Base-by-base conservation (phyloP, 2,113 vertebrate genomes). In the Mesoclemmys tuberculata region DNA sequence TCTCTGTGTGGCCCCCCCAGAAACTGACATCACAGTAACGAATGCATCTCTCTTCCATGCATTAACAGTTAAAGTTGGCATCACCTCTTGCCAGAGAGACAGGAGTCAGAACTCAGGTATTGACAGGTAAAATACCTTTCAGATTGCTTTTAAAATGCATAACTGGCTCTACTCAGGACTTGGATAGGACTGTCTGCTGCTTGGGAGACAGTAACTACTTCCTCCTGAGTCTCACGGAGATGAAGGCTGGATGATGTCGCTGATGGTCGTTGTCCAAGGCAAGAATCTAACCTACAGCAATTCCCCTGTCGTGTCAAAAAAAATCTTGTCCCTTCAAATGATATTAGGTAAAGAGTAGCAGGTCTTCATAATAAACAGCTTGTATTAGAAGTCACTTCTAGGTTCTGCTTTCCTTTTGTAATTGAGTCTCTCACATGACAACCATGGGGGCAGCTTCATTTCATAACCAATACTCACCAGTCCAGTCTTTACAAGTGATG, bases 321-420 rank as follows among this genome's bases (percentile, higher is more conserved):
- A 49, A 85, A 26, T 18, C 22, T 82, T 58, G 55, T 77, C 64
- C 13, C 82, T 93, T 74, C 88, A 87, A 16, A 83, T 75, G 3
- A 9, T 8, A 56, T 51, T 38, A 1, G 52, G 31, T 44, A 78
- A 51, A 82, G 90, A 74, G 24, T 54, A 96, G 12, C 0, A 4
- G 13, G 8, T 44, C 86, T 26, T 84, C 58, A 79, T 1, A 3
- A 94, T 8, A 21, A 38, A 93, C 80, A 95, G 8, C 5, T 83
- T 80, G 68, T 48, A 77, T n/a, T 44, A 11, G 1, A 0, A 78
- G 10, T 8, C 8, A 7, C 0, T 87, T 90, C 84, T 0, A 1
- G 35, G 79, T 24, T 44, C 46, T 35, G 27, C 5, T 9, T 19
- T 79, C 14, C 24, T 13, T 27, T 81, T 41, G 26, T 55, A 55